Percentiles rank a stretch among this genome's conserved stretches.
Conservation (phyloP, 2,888 invertebrate genomes). For the Actias luna region DNA sequence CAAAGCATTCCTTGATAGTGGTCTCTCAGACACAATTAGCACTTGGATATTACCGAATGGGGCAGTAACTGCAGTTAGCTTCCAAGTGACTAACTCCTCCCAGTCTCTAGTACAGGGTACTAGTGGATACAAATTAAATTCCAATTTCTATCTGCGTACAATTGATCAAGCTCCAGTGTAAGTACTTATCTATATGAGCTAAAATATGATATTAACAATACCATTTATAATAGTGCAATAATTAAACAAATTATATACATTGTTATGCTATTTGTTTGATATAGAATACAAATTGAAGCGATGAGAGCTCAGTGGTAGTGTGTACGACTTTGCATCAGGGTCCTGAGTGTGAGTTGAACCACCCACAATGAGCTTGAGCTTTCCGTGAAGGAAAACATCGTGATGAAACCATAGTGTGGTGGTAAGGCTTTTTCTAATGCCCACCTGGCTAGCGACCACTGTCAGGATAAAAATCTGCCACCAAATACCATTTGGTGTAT, state of each 20-base stretch:
- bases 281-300: too few species aligned
- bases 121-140: slow-evolving; percentile 81
- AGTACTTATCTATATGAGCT: slow-evolving; percentile 31
- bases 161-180: slow-evolving; percentile 90
- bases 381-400: too few species aligned
- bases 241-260: not conserved
- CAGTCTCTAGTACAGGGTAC: slow-evolving; percentile 31
- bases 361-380: too few species aligned
- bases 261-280: too few species aligned
- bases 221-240: not conserved
- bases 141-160: slow-evolving; percentile 89
- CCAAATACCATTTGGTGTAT: too few species aligned
- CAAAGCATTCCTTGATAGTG: slow-evolving; percentile 87
- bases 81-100: slow-evolving; percentile 66
- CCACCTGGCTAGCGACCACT: too few species aligned
- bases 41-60: slow-evolving; percentile 91
- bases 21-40: slow-evolving; percentile 89
- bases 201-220: not conserved
- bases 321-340: too few species aligned
- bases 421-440: too few species aligned
- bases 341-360: too few species aligned
- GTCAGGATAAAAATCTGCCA: too few species aligned
- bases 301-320: too few species aligned
- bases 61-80: slow-evolving; percentile 87
- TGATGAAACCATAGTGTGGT: too few species aligned